Conservation (phyloP, 1,140 invertebrate genomes). For the Diprion similis region DNA sequence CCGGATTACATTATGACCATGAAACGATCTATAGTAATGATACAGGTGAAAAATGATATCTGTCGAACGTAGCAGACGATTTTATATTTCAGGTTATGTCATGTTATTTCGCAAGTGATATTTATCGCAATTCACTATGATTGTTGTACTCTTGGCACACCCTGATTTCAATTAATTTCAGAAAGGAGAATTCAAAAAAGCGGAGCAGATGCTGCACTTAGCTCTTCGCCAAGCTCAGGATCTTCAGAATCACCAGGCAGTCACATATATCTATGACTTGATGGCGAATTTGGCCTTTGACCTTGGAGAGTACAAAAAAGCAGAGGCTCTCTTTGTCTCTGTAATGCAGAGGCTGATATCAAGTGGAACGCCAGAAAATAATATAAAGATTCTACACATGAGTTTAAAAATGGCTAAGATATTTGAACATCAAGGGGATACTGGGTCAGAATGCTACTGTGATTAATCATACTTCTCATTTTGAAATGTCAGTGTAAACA, state of each 20-base stretch:
- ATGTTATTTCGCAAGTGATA: constrained; percentile 6
- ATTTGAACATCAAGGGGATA: constrained; percentile 69
- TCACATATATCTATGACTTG: constrained; percentile 88
- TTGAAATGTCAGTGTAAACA: background rate
- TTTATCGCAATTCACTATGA: background rate
- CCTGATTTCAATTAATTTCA: constrained; percentile 57
- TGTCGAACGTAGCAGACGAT: constrained; percentile 9
- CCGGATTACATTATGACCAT: constrained; percentile 75
- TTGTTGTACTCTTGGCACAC: background rate
- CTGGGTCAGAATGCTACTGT: constrained; percentile 50
- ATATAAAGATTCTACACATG: constrained; percentile 77
- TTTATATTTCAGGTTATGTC: constrained; percentile 10
- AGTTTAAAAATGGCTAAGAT: constrained; percentile 80
- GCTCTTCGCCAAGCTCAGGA: constrained; percentile 85
- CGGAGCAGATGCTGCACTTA: constrained; percentile 84
- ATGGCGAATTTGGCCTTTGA: constrained; percentile 90
- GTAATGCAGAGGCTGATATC: constrained; percentile 80
- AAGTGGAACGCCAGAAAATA: constrained; percentile 73
- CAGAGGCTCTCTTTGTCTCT: constrained; percentile 81
- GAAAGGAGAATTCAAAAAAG: constrained; percentile 78
- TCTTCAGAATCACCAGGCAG: constrained; percentile 73
- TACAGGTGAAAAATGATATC: constrained; percentile 54
- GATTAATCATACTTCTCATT: constrained; percentile 9
- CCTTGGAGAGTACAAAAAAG: constrained; percentile 77
- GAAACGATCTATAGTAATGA: constrained; percentile 75